Evolutionary conservation across 2,888 invertebrate genomes (phyloP).

Genomic region (Scaptomyza cyrtandrae): DNA sequence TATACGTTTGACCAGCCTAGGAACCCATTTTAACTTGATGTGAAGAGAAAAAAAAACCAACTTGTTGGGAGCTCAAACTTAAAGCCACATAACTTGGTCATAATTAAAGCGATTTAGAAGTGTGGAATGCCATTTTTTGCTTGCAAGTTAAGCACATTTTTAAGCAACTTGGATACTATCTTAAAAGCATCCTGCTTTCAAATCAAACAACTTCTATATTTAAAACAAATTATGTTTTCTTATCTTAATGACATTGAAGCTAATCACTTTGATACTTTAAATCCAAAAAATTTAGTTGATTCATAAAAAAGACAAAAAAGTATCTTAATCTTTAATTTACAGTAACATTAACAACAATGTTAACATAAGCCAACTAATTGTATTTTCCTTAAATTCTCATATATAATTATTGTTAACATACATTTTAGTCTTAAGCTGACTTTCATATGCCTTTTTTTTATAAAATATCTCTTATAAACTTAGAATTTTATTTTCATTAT

Average conservation of each 20-base stretch:
- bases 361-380: background rate
- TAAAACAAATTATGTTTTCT: too few species aligned
- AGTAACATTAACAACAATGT: background rate
- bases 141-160: too few species aligned
- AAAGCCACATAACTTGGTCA: background rate
- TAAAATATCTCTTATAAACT: constrained; percentile 19
- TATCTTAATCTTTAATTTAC: too few species aligned
- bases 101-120: background rate
- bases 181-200: too few species aligned
- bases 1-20: constrained; percentile 12
- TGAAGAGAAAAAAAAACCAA: background rate
- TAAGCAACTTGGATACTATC: too few species aligned
- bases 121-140: background rate
- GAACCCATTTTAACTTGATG: background rate
- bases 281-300: too few species aligned
- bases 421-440: background rate
- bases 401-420: background rate
- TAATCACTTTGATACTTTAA: too few species aligned
- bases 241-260: too few species aligned
- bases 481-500: constrained; percentile 18
- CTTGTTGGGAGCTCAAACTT: background rate
- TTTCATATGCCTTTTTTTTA: background rate
- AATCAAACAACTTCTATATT: too few species aligned
- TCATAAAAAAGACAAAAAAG: too few species aligned
- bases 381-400: background rate